phyloP scores from a whole-genome alignment of 2,113 vertebrate species.

The Tor tambroides region DNA sequence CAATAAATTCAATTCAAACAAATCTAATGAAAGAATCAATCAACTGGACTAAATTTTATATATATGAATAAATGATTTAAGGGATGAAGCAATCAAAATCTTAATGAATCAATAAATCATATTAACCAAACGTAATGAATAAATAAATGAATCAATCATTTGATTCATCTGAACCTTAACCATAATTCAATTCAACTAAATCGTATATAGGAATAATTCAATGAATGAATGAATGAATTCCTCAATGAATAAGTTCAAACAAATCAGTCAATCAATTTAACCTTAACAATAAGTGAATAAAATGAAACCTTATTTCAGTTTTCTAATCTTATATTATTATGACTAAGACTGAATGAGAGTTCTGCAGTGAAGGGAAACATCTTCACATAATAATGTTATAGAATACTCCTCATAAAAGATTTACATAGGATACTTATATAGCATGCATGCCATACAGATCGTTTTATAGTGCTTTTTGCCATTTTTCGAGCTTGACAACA shows the following conservation, averaged over 20 bases:
- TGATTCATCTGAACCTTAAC: background rate
- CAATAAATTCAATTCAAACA: too few species aligned
- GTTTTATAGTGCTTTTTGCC: background rate
- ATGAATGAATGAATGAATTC: too few species aligned
- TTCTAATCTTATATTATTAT: background rate
- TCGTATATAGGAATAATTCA: too few species aligned
- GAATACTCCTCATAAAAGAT: background rate
- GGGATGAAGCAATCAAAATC: background rate
- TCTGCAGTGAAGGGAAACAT: too few species aligned
- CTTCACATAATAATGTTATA: too few species aligned
- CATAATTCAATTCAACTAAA: too few species aligned
- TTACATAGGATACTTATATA: background rate
- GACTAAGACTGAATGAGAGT: background rate
- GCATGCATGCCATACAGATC: background rate
- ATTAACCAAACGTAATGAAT: background rate
- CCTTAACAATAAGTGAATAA: too few species aligned
- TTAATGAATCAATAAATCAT: background rate
- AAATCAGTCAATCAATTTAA: too few species aligned
- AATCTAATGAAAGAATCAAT: background rate
- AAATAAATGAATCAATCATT: background rate
- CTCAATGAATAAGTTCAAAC: too few species aligned
- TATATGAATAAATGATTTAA: background rate
- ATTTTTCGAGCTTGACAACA: background rate
- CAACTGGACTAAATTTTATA: background rate
- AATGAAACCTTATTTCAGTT: too few species aligned